Base-by-base conservation (phyloP, 2,113 vertebrate genomes). In the Microtus montanus region DNA sequence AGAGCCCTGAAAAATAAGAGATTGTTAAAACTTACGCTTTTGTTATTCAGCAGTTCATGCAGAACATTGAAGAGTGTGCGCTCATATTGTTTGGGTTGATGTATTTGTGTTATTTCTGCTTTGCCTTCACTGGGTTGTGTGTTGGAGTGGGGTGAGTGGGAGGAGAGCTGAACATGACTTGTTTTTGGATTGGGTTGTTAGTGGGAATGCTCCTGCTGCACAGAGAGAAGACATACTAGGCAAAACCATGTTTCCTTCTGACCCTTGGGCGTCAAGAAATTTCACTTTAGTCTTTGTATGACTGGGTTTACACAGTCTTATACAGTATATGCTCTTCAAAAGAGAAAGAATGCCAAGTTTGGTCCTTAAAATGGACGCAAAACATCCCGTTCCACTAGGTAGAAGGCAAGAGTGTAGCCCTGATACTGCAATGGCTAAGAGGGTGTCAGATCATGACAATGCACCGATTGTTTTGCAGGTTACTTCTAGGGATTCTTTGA, bases 31-130 rank as follows among this genome's bases (percentile, higher is more conserved):
- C 26, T 24, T 63, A 64, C 68, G 33, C 54, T 94, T 88, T 88
- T 85, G 75, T 90, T 92, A 54, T 89, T 64, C 61, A 78, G 66
- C 33, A 87, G 28, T 90, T 95, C 73, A 77, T 68, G 61, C 41
- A 52, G 80, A 87, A 30, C 20, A 26, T 15, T 52, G 64, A 79
- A 90, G 1, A 44, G 58, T 80, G 63, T 83, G 66, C 28, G 35
- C 61, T 70, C 20, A 28, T 84, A 3, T 78, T 92, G 94, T 96
- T 94, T 95, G 89, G 92, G 85, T 83, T 82, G 92, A 75, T 80
- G 71, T n/a, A 82, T 93, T 87, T 93, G 52, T 92, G 92, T 97
- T 95, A 90, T 90, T 97, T 97, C 94, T 95, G 80, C 94, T 94
- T 95, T 96, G 93, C 92, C 73, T 96, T 95, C 38, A 47, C 78